Base-by-base conservation (phyloP, 2,888 invertebrate genomes). In the Anarsia innoxiella region DNA sequence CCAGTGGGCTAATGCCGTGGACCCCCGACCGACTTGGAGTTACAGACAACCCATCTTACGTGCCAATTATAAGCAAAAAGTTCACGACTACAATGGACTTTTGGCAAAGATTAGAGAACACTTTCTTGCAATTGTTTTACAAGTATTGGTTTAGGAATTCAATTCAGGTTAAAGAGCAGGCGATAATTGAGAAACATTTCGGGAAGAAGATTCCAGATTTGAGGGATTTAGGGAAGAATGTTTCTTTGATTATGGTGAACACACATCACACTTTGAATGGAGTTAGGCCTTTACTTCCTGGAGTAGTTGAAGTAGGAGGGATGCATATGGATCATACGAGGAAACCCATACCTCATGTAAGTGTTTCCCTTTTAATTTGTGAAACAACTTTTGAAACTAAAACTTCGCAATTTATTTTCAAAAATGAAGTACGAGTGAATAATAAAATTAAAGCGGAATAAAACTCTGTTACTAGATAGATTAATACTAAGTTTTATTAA, bases 261-360 rank as follows among this genome's bases (percentile, higher is more conserved):
- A 87, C 88, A 3, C 89, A 90, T 53, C 88, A 87, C 43, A 83
- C 88, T 1, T 52, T 90, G 26, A 86, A 87, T 39, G 89, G 88
- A 1, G 80, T 86, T 1, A 77, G 82, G 12, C 89, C 91, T 0
- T 51, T 75, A 2, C 53, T 88, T 0, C 87, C 88, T 0, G 88
- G 87, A 12, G 64, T 90, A 0, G 71, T 91, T 6, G 91, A 90
- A 70, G 83, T 90, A 8, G 89, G 89, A 5, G 90, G 90, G 1
- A 79, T 89, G 63, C 89, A 89, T 53, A 69, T 90, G 28, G 71
- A 71, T 19, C 59, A 67, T 2, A 53, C 53, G 2, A 61, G 48
- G 6, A 73, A 80, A 28, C 50, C 73, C 2, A 60, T 91, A 45
- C 86, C 89, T 0, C 36, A 60, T 34, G 86, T 85, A 53, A 70